A percentile compares a stretch with the other conserved stretches of the same genome.
phyloP scores from a whole-genome alignment of 1,140 invertebrate genomes.

The Gonioctena quinquepunctata region DNA sequence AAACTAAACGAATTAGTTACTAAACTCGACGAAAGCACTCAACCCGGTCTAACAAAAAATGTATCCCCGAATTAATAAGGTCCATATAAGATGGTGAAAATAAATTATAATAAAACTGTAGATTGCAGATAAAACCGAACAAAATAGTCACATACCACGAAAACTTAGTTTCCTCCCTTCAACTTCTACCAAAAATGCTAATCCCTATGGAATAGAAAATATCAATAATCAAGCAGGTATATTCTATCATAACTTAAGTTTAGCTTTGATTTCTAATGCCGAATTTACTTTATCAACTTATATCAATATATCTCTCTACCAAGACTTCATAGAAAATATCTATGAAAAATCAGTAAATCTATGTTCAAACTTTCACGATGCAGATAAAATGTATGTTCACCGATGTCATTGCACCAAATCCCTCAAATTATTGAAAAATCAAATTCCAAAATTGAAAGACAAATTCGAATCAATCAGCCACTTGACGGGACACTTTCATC shows the following conservation, averaged over 20 bases:
- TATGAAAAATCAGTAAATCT: background rate
- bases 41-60: slow-evolving; percentile 26
- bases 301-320: slow-evolving; percentile 28
- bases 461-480: slow-evolving; percentile 29
- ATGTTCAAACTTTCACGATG: background rate
- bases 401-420: slow-evolving; percentile 20
- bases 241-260: slow-evolving; percentile 31
- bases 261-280: slow-evolving; percentile 23
- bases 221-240: slow-evolving; percentile 17
- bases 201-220: background rate
- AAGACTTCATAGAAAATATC: slow-evolving; percentile 9
- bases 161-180: too few species aligned
- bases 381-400: background rate
- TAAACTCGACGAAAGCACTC: slow-evolving; percentile 22
- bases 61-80: slow-evolving; percentile 30
- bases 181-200: background rate
- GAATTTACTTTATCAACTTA: slow-evolving; percentile 26
- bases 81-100: slow-evolving; percentile 27
- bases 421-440: slow-evolving; percentile 16
- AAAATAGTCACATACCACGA: slow-evolving; percentile 30
- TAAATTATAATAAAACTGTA: slow-evolving; percentile 24
- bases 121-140: slow-evolving; percentile 27
- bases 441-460: slow-evolving; percentile 24
- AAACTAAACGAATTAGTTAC: slow-evolving; percentile 33
- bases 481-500: slow-evolving; percentile 22